These are phyloP conservation scores for Galerucella pusilla DNA, from an alignment of 2,888 invertebrate species.

Conservation along the genomic window DNA sequence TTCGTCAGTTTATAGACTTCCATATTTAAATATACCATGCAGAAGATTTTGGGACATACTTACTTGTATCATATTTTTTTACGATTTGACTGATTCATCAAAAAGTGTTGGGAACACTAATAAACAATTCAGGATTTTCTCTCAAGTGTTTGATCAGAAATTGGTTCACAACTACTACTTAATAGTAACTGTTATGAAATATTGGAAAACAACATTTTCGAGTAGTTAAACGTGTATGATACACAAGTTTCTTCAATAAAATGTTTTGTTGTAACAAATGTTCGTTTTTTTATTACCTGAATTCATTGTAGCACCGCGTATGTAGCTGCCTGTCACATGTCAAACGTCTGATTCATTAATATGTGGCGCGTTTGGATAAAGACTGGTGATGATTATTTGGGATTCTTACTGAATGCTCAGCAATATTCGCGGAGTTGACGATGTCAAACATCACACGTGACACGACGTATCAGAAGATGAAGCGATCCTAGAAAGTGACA, in stretches of 20 bases:
- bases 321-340: too few relatives aligned
- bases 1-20: not conserved
- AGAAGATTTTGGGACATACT: not conserved
- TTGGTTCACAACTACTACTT: conserved; percentile 25
- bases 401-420: too few relatives aligned
- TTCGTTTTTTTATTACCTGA: conserved; percentile 28
- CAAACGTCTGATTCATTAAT: too few relatives aligned
- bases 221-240: conserved; percentile 50
- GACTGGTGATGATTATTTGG: too few relatives aligned
- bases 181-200: conserved; percentile 32
- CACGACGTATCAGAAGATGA: too few relatives aligned
- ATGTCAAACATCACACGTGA: too few relatives aligned
- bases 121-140: conserved; percentile 26
- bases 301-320: not conserved
- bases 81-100: conserved; percentile 28
- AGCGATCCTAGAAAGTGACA: too few relatives aligned
- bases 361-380: too few relatives aligned
- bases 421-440: too few relatives aligned
- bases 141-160: conserved; percentile 17
- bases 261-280: conserved; percentile 47
- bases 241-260: conserved; percentile 47
- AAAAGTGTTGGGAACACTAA: conserved; percentile 27
- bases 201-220: conserved; percentile 37
- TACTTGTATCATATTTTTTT: conserved; percentile 24
- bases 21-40: not conserved